Percentiles rank a stretch among this genome's conserved stretches.
These are phyloP conservation scores for Dasyurus viverrinus DNA, from an alignment of 2,113 vertebrate genomes.

Conservation along the genomic window DNA sequence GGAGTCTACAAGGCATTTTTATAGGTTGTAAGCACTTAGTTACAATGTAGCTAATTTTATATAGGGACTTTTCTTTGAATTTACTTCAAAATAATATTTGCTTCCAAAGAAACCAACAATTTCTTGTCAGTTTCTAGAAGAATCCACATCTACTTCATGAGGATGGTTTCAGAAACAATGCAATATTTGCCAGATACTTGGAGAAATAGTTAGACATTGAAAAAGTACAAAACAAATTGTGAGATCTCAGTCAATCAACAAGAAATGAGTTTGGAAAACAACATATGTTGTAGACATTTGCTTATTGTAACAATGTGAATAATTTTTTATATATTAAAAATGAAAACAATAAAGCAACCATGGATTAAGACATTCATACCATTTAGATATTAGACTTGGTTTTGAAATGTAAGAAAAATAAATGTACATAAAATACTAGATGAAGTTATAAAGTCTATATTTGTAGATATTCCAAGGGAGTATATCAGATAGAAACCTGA, in stretches of 20 bases:
- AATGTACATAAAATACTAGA: not conserved
- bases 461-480: not conserved
- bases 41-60: not conserved
- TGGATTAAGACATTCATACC: not conserved
- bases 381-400: not conserved
- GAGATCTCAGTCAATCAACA: not conserved
- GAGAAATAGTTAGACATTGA: not conserved
- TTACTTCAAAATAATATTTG: not conserved
- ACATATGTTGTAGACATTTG: not conserved
- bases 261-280: not conserved
- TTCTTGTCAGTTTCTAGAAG: not conserved
- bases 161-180: not conserved
- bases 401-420: not conserved
- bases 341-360: not conserved
- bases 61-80: not conserved
- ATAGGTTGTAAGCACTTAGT: not conserved
- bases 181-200: not conserved
- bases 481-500: not conserved
- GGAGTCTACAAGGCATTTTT: not conserved
- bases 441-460: not conserved
- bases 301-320: not conserved
- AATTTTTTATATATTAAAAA: not conserved
- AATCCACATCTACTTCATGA: not conserved
- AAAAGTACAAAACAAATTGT: not conserved
- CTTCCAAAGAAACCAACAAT: not conserved